These are phyloP conservation scores for Epizoanthus ramosus DNA, from an alignment of 92 coral and sea anemone genomes.

Conservation along the genomic window DNA sequence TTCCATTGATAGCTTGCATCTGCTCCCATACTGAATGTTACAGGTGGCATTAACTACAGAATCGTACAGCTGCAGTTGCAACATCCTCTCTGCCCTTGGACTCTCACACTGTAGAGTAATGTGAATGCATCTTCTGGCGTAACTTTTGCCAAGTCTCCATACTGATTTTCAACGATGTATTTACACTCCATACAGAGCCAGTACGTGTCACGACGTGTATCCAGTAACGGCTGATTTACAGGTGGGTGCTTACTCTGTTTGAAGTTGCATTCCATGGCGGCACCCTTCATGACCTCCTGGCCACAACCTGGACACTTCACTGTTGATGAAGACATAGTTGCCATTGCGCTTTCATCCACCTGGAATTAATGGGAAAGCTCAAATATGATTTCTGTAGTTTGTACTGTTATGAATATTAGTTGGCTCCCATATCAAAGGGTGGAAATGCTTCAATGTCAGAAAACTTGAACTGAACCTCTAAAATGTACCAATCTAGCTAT, in stretches of 20 bases:
- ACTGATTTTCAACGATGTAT: conserved; percentile 84
- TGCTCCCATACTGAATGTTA: not conserved
- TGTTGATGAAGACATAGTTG: conserved; percentile 53
- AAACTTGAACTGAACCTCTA: too few species aligned
- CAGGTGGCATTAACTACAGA: conserved; percentile 20
- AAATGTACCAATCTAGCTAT: too few species aligned
- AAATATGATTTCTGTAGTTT: too few species aligned
- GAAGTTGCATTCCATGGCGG: conserved; percentile 82
- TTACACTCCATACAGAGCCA: conserved; percentile 91
- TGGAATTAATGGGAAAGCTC: too few species aligned
- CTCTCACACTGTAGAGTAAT: conserved; percentile 70
- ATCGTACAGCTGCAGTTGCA: conserved; percentile 41
- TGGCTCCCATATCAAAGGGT: too few species aligned
- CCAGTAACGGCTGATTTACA: conserved; percentile 52
- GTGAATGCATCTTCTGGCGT: conserved; percentile 84
- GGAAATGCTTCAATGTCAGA: too few species aligned
- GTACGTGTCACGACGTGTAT: conserved; percentile 67
- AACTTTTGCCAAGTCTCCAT: conserved; percentile 70
- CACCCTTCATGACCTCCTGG: conserved; percentile 76
- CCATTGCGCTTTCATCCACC: too few species aligned
- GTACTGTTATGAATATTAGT: too few species aligned
- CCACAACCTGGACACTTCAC: conserved; percentile 88
- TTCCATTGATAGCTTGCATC: too few species aligned
- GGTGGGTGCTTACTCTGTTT: conserved; percentile 53
- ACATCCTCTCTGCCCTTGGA: conserved; percentile 50